A percentile compares a stretch with the other conserved stretches of the same genome.
These are phyloP conservation scores for Rhizoglyphus robini DNA, from an alignment of 1,140 invertebrate genomes.

Conservation along the genomic window DNA sequence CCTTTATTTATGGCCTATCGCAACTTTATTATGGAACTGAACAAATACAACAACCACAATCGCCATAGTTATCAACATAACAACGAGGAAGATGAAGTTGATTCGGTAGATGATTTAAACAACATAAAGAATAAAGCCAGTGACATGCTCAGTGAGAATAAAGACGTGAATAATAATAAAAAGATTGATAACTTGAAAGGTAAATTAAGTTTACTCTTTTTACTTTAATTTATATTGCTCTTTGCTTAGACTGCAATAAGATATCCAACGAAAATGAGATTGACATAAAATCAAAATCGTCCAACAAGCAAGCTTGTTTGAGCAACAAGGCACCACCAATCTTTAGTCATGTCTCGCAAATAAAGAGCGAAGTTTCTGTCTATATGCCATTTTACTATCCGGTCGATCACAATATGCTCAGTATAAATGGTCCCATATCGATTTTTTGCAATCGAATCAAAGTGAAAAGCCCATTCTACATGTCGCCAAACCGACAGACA, in stretches of 20 bases:
- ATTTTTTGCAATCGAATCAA: neutral
- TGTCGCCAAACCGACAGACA: neutral
- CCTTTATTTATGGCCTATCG: constrained; percentile 1
- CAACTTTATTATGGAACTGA: neutral
- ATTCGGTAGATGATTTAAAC: neutral
- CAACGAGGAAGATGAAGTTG: no score
- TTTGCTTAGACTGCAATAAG: neutral
- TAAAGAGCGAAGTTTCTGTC: neutral
- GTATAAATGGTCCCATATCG: neutral
- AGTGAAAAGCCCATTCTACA: neutral
- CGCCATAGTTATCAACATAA: neutral
- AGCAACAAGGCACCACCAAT: neutral
- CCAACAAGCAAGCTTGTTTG: no score
- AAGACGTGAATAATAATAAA: constrained; percentile 6
- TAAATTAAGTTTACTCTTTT: neutral
- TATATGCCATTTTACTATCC: constrained; percentile 3
- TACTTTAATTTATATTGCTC: neutral
- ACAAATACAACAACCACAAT: neutral
- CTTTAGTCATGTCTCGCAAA: neutral
- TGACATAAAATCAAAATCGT: no score
- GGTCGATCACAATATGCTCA: neutral
- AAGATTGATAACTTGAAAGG: neutral
- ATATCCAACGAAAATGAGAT: no score
- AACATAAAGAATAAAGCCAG: neutral
- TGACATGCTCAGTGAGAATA: neutral